Evolutionary conservation across 2,888 invertebrate genomes (phyloP), one percentile per base, ranked within the genome.

Genomic region (Leptinotarsa peninsularis): DNA sequence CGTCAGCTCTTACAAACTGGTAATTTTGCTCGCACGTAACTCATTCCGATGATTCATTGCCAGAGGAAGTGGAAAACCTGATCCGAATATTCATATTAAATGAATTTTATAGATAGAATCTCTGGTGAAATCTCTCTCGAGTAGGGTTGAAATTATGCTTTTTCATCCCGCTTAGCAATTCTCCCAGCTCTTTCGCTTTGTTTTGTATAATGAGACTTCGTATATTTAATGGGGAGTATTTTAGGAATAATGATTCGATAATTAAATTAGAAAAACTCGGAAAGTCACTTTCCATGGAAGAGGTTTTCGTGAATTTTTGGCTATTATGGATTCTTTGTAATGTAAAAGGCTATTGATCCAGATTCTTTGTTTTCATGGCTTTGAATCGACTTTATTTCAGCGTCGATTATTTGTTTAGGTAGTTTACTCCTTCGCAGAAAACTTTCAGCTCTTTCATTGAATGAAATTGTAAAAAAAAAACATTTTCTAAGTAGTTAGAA

Each of bases 71-170:
- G 63, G 63, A 63, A 63, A 63, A 63, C 63, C 63, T 63, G 63
- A 63, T 63, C 43, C 63, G 63, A 63, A 63, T 63, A 63, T 63
- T 27, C 63, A 63, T 63, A 63, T 63, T 63, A 43, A 63, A 43
- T 63, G 63, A 63, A 63, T 63, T 63, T 63, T n/a, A 63, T 63
- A 63, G 63, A 63, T 43, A 43, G 33, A 63, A 63, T 63, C 63
- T 33, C 63, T 63, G 63, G 33, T 33, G 63, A 33, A 63, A 63
- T n/a, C 63, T 63, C 58, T 58, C 15, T 15, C 43, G 14, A 33
- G 63, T 63, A n/a, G 27, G 17, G 43, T 33, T 63, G 63, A 33
- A 63, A 43, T 63, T 63, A 33, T 63, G 63, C 33, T 63, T 63
- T 63, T 63, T 63, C 63, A 23, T 63, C 43, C 63, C 63, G 63